Evolutionary conservation across 37 sponge, comb jelly and placozoan species (phyloP).

Genomic region (Halichondria panicea): DNA sequence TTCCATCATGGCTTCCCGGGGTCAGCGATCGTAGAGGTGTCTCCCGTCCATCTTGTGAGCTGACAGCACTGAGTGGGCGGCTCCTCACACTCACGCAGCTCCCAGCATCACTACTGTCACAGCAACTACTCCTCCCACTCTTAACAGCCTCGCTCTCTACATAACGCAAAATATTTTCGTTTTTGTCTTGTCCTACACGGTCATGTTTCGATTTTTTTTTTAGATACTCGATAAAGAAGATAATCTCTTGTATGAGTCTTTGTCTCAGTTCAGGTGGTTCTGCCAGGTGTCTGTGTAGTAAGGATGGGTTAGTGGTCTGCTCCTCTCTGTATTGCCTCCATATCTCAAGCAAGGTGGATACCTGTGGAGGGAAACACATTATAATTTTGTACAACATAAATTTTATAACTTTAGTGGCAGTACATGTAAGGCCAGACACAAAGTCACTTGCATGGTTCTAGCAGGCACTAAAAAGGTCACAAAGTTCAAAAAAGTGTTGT

Average conservation of each 20-base stretch:
- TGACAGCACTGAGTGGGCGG: constrained; percentile 35
- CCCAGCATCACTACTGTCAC: neutral
- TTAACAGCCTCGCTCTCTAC: neutral
- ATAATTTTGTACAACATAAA: neutral
- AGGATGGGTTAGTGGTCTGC: neutral
- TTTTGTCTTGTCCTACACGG: neutral
- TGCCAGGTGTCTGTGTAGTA: constrained; percentile 9
- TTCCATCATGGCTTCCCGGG: constrained; percentile 27
- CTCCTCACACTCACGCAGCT: neutral
- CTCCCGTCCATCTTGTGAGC: constrained; percentile 33
- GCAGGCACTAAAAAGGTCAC: too few species aligned
- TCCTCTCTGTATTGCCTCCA: constrained; percentile 49
- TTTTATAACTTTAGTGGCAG: too few species aligned
- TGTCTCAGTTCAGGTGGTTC: constrained; percentile 71
- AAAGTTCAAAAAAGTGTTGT: too few species aligned
- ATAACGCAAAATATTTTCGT: neutral
- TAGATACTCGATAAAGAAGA: constrained; percentile 55
- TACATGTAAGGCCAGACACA: too few species aligned
- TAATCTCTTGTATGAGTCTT: constrained; percentile 60
- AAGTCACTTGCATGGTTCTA: too few species aligned
- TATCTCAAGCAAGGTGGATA: constrained; percentile 48
- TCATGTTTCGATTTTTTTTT: neutral
- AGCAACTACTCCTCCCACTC: neutral
- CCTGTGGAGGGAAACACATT: constrained; percentile 34
- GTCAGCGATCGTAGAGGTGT: constrained; percentile 26